Evolutionary conservation across 2,113 vertebrate species (phyloP), one percentile per base, ranked within the genome.

Genomic region (Narcine bancroftii): DNA sequence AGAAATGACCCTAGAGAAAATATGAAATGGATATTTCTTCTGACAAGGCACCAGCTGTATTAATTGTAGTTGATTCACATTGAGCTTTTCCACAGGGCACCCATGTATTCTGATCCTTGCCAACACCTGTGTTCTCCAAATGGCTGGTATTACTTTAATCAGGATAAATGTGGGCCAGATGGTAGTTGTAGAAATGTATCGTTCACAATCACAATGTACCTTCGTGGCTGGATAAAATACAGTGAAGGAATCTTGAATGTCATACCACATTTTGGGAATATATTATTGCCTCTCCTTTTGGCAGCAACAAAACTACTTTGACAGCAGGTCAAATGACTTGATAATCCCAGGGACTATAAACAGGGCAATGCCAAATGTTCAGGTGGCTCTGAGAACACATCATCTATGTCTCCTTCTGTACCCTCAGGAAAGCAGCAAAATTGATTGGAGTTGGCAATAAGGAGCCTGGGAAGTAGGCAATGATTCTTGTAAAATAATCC

Each of bases 191-290:
- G 47, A 72, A 95, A 95, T 94, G 94, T 94, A 93, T 94, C 92
- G 95, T 94, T 95, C 95, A 95, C 17, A 0, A 91, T 95, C 95
- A 95, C 17, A 0, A 91, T 93, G 93, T 92, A 93, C 94, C 94
- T 94, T 92, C 93, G 93, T 92, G 93, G 93, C 93, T 47, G 76
- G 92, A 93, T 93, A 79, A 92, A 94, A 94, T 93, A 93, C 94
- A 95, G 94, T 94, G 95, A 94, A 96, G 96, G 95, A 95, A 96
- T 96, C 94, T 93, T 95, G 94, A 96, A 95, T 94, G 95, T 94
- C 94, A 94, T 0, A 33, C 89, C 10, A 93, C 93, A 93, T 92
- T 93, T 92, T 75, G 87, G 87, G 87, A 92, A 75, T 63, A 85
- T 75, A 63, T 71, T 33, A 83, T 93, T 94, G 93, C 92, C 36